Conservation (phyloP, 2,113 vertebrate genomes). For the Bostrychus sinensis region DNA sequence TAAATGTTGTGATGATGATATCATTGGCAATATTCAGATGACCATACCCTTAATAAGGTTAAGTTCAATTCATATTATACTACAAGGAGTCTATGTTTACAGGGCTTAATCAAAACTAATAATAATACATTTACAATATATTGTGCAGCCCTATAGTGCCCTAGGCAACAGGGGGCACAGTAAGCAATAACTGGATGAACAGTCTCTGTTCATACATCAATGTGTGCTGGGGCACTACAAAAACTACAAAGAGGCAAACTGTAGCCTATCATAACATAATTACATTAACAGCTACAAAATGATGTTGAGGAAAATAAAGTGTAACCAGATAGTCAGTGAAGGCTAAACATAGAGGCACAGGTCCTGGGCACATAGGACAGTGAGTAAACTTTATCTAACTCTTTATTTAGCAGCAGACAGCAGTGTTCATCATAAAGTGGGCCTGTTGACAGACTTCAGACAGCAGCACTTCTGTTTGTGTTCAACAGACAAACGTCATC, state of each 20-base stretch:
- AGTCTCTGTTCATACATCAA: not conserved
- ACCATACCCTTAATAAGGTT: too few species aligned
- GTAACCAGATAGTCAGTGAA: not conserved
- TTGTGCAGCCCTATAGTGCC: too few species aligned
- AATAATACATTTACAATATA: too few species aligned
- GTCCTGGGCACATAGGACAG: not conserved
- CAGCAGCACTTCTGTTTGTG: not conserved
- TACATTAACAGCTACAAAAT: not conserved
- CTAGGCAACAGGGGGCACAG: not conserved
- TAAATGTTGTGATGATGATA: too few species aligned
- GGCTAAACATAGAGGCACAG: slow-evolving; percentile 2
- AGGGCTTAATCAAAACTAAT: too few species aligned
- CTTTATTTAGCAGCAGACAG: slow-evolving; percentile 1
- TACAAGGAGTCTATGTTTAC: too few species aligned
- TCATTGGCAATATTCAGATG: too few species aligned
- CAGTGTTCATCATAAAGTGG: not conserved
- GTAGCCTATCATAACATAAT: not conserved
- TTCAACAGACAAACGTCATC: not conserved
- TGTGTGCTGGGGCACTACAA: not conserved
- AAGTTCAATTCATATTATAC: too few species aligned
- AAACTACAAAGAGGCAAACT: not conserved
- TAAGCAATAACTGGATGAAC: slow-evolving; percentile 8
- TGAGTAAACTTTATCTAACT: not conserved
- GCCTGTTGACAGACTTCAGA: slow-evolving; percentile 2
- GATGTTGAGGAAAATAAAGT: slow-evolving; percentile 5